Evolutionary conservation across 1,140 invertebrate species (phyloP).

Genomic region (Cardiocondyla obscurior): DNA sequence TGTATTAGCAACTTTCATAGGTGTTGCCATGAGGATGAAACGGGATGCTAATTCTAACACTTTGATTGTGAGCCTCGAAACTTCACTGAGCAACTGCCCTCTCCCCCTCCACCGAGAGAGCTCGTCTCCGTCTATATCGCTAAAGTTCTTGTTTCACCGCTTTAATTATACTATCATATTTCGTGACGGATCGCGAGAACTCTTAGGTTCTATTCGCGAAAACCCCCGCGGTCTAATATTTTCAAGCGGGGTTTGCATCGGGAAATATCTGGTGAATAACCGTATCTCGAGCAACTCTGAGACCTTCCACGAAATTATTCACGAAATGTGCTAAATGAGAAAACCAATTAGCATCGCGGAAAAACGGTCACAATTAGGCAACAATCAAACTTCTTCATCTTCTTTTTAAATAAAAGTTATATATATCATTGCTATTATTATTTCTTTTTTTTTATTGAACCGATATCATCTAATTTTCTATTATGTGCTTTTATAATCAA

Average conservation of each 20-base stretch:
- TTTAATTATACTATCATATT: slow-evolving; percentile 26
- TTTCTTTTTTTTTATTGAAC: not conserved
- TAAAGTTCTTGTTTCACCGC: not conserved
- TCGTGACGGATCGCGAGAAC: not conserved
- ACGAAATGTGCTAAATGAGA: not conserved
- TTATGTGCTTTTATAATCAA: not conserved
- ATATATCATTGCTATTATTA: not conserved
- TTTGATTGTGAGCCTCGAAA: slow-evolving; percentile 23
- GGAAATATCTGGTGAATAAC: not conserved
- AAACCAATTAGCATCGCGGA: too few relatives aligned
- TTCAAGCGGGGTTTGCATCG: not conserved
- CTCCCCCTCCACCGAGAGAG: not conserved
- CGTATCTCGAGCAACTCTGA: not conserved
- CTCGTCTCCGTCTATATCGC: not conserved
- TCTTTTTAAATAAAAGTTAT: too few relatives aligned
- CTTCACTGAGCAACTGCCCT: not conserved
- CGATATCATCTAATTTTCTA: too few relatives aligned
- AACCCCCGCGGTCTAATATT: not conserved
- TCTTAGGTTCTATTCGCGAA: not conserved
- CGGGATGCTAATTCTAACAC: slow-evolving; percentile 55
- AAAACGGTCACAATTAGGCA: too few relatives aligned
- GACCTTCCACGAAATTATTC: not conserved
- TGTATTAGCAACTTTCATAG: slow-evolving; percentile 66
- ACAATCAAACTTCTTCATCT: too few relatives aligned
- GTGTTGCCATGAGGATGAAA: slow-evolving; percentile 20